Evolutionary conservation across 2,797 vertebrate genomes (phyloP), one percentile per base, ranked within the genome.

Genomic region (Pogonophryne albipinna): DNA sequence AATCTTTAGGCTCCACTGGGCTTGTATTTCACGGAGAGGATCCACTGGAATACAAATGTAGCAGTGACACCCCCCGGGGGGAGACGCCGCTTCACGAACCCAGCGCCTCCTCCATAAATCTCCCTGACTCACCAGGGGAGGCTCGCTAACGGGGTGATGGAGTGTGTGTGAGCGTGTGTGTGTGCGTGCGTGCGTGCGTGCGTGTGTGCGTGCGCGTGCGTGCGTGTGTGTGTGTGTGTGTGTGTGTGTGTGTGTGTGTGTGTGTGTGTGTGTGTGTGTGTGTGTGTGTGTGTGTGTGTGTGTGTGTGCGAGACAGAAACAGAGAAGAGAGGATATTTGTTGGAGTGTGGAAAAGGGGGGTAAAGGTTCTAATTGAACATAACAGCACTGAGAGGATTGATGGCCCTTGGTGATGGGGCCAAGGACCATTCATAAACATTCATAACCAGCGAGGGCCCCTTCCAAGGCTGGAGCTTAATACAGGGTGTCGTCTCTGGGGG

Each of bases 91-190:
- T 92, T 90, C 85, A 91, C 90, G 71, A 93, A 93, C 85, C 85
- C 87, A 81, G 87, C 80, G 73, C 87, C 82, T 88, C 74, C 90
- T 38, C 90, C 92, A 94, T 95, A 94, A 95, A 95, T 95, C 93
- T 94, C 89, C 74, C 71, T 66, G 88, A 87, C 85, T 88, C 89
- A 89, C 86, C 78, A 52, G 61, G 85, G 92, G 76, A 92, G 83
- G 74, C 83, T 78, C 3, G 61, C 86, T 80, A 82, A 83, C 52
- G 8, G 81, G 80, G 83, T 84, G 84, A 88, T 78, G 66, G 83
- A 86, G 76, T 58, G 79, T 61, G 74, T 27, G 53, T 4, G 55
- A 6, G 8, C 53, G 23, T 27, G 23, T 27, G 23, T 4, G 76
- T 56, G 79, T 62, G 74, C 47, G 53, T 4, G 55, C 4, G 9